Conservation (phyloP, 2,113 vertebrate species). For the Eupsittula cactorum region DNA sequence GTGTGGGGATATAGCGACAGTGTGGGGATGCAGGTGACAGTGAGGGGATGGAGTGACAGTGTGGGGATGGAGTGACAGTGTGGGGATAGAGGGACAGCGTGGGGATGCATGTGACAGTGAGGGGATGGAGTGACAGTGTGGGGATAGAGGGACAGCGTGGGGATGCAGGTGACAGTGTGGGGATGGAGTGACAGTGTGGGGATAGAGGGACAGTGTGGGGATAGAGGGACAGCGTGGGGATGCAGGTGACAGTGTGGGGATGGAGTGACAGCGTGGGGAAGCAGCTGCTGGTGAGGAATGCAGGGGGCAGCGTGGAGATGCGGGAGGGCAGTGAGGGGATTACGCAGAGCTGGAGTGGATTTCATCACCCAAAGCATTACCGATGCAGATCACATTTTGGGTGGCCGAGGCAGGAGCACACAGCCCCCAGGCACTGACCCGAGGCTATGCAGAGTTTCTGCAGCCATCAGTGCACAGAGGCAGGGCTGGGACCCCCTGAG, state of each 20-base stretch:
- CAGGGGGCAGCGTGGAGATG: background rate
- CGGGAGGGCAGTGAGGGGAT: constrained; percentile 16
- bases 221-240: too few species aligned
- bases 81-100: background rate
- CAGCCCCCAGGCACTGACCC: background rate
- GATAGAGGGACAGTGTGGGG: too few species aligned
- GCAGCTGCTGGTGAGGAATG: too few species aligned
- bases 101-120: too few species aligned
- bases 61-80: background rate
- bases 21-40: too few species aligned
- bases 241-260: too few species aligned
- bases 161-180: too few species aligned
- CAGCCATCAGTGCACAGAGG: background rate
- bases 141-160: too few species aligned
- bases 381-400: constrained; percentile 1
- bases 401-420: background rate
- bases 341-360: constrained; percentile 46
- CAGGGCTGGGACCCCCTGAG: background rate
- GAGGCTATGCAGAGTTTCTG: background rate
- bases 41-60: background rate
- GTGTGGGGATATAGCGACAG: background rate
- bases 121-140: too few species aligned
- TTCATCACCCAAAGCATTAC: constrained; percentile 57
- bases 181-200: too few species aligned
- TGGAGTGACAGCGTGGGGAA: too few species aligned